These are phyloP conservation scores for Megaptera novaeangliae DNA, from an alignment of 2,113 vertebrate genomes.

Conservation along the genomic window DNA sequence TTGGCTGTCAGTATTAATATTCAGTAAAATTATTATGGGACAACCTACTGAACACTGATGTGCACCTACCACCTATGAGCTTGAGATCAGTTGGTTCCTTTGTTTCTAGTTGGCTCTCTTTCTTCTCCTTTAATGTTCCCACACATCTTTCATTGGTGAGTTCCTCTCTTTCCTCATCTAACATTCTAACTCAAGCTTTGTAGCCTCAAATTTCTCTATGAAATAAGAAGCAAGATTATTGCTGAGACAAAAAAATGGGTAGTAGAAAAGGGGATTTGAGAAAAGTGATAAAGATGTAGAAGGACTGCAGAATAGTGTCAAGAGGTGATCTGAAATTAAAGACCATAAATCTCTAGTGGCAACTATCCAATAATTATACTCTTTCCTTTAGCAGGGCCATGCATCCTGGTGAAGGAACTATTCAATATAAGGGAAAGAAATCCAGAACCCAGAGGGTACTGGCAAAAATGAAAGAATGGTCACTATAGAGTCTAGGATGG, in stretches of 20 bases:
- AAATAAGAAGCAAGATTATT: not conserved
- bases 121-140: not conserved
- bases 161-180: not conserved
- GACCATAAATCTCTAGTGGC: not conserved
- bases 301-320: not conserved
- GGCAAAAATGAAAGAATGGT: not conserved
- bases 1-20: not conserved
- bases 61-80: not conserved
- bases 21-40: not conserved
- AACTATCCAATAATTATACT: not conserved
- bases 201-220: not conserved
- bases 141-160: not conserved
- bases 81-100: not conserved
- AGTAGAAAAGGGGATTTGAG: not conserved
- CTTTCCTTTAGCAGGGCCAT: not conserved
- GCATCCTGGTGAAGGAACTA: not conserved
- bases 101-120: not conserved
- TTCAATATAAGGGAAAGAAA: conserved; percentile 9
- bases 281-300: not conserved
- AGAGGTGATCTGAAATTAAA: not conserved
- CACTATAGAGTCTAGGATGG: not conserved
- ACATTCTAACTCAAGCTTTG: not conserved
- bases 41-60: not conserved
- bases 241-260: not conserved
- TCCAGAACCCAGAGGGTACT: not conserved